phyloP scores from a whole-genome alignment of 2,797 vertebrate species.

The Trachops cirrhosus region DNA sequence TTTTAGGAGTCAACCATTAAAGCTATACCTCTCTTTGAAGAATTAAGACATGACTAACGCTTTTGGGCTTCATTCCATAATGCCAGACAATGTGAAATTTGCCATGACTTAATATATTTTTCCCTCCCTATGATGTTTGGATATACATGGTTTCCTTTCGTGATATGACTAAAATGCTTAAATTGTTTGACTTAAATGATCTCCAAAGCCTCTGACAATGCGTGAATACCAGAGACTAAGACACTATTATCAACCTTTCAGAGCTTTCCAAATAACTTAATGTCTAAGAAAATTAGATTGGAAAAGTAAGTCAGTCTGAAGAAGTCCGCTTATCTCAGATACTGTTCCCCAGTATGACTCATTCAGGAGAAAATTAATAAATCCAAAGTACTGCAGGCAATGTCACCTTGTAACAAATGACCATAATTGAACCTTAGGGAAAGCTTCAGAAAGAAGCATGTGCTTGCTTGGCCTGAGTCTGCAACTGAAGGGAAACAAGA shows the following conservation, averaged over 20 bases:
- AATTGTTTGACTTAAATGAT: conserved; percentile 36
- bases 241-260: conserved; percentile 38
- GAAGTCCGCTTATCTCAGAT: conserved; percentile 59
- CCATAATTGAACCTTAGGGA: conserved; percentile 32
- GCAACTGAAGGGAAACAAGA: background rate
- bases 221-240: background rate
- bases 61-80: background rate
- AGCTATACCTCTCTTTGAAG: background rate
- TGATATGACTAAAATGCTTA: conserved; percentile 26
- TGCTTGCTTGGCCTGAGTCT: background rate
- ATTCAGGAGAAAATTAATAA: conserved; percentile 54
- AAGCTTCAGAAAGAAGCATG: background rate
- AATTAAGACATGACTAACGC: background rate
- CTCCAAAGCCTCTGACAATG: conserved; percentile 42
- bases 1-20: background rate
- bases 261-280: conserved; percentile 62
- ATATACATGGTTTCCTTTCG: background rate
- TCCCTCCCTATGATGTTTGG: background rate
- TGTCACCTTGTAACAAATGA: conserved; percentile 57
- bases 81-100: conserved; percentile 33
- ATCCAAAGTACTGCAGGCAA: conserved; percentile 6
- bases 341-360: background rate
- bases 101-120: conserved; percentile 30
- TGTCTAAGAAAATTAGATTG: conserved; percentile 58
- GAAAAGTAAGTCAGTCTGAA: conserved; percentile 52